Evolutionary conservation across 1,140 invertebrate species (phyloP).

Genomic region (Ephestia elutella): DNA sequence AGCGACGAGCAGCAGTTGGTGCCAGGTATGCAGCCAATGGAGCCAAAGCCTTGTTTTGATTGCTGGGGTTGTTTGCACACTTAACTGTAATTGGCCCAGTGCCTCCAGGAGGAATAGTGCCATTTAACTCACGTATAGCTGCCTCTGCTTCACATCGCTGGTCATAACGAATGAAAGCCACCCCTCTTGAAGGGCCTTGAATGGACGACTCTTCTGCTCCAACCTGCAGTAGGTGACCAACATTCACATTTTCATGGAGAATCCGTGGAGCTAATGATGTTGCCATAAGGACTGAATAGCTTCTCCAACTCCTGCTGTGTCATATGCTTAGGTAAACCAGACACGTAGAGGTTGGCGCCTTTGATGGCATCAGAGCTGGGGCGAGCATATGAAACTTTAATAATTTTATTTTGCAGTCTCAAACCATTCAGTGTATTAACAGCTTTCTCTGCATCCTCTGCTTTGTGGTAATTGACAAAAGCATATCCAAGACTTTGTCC

Average conservation of each 20-base stretch:
- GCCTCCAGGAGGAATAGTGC: conserved; percentile 75
- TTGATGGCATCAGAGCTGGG: conserved; percentile 92
- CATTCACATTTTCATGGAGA: conserved; percentile 90
- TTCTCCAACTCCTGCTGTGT: conserved; percentile 89
- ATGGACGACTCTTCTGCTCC: conserved; percentile 57
- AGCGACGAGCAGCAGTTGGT: conserved; percentile 71
- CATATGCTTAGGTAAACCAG: conserved; percentile 89
- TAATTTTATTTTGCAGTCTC: conserved; percentile 91
- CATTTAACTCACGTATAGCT: conserved; percentile 77
- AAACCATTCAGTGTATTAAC: conserved; percentile 90
- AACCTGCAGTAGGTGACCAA: conserved; percentile 63
- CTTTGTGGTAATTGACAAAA: conserved; percentile 90
- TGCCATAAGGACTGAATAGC: conserved; percentile 86
- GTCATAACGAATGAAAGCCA: conserved; percentile 78
- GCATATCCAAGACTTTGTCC: conserved; percentile 93
- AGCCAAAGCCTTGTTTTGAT: conserved; percentile 74
- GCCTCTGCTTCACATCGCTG: conserved; percentile 77
- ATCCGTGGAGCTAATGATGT: conserved; percentile 91
- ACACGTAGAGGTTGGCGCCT: conserved; percentile 92
- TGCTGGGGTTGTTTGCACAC: conserved; percentile 78
- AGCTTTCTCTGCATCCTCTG: conserved; percentile 90
- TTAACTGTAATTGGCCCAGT: conserved; percentile 77
- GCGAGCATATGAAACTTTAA: conserved; percentile 93
- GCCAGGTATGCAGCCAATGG: conserved; percentile 72
- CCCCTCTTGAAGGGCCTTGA: conserved; percentile 76